Evolutionary conservation across 2,797 vertebrate genomes (phyloP), one percentile per base, ranked within the genome.

Genomic region (Acanthurus tractus): DNA sequence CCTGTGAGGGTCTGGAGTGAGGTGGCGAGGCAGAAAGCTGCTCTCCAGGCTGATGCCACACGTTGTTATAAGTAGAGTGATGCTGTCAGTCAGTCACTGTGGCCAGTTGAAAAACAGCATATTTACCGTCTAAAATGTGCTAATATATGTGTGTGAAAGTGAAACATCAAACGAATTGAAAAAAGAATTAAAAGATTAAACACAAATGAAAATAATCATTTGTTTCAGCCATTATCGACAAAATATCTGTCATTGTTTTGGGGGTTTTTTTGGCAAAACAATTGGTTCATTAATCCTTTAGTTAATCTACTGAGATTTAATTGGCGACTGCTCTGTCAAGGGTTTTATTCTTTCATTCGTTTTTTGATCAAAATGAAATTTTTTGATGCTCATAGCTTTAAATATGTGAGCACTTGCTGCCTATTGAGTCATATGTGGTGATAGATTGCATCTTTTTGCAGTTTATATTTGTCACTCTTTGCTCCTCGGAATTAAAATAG

Each of bases 1-100:
- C 23, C 74, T 25, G 64, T 52, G 40, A 52, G 59, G 68, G 72
- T 74, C 42, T 66, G 63, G 20, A 49, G 14, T 1, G 62, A 52
- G 55, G 78, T 49, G 74, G 58, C 3, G 48, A 59, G 40, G 46
- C 55, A 67, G 64, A 74, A 61, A 61, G 53, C 61, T 25, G 69
- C 56, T 65, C 22, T 36, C 49, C 36, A 58, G 71, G 75, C 58
- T 73, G 72, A 59, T 63, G 56, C 53, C 64, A 65, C 50, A 48
- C 54, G 13, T 22, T 63, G 63, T 59, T 45, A 68, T 34, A 23
- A 70, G 61, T 25, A 18, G 67, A 65, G 50, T 44, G 46, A 50
- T 56, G 61, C 66, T 66, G 50, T 80, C 71, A 3, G 40, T 14
- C 61, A 22, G 44, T 12, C 38, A 9, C 38, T 40, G 38, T 40